phyloP scores from a whole-genome alignment of 2,888 invertebrate species.

The Neelides folsomi region DNA sequence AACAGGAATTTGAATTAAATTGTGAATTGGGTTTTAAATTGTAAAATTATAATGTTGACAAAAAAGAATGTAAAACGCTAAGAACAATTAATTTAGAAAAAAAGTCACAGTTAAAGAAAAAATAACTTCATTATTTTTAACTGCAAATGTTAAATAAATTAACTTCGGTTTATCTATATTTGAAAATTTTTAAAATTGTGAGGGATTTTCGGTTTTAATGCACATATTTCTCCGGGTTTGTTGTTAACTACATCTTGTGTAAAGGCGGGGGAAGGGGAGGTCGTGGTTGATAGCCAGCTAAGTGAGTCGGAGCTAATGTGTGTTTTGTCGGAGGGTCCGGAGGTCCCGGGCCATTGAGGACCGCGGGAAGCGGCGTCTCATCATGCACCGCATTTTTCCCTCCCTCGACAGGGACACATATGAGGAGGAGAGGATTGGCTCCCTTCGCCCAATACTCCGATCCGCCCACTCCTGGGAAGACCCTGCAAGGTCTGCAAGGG shows the following conservation, averaged over 20 bases:
- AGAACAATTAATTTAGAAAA: too few species aligned
- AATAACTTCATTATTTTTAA: too few species aligned
- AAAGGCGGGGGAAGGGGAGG: neutral
- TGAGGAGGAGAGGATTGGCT: constrained; percentile 11
- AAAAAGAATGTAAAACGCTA: too few species aligned
- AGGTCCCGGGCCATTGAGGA: constrained; percentile 10
- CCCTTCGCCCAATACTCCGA: constrained; percentile 4
- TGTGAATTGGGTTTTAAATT: too few species aligned
- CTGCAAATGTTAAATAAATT: too few species aligned
- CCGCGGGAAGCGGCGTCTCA: neutral
- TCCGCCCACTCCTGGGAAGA: constrained; percentile 25
- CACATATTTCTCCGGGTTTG: too few species aligned
- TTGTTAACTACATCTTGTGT: neutral
- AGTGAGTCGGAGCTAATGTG: constrained; percentile 10
- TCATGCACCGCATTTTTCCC: constrained; percentile 1
- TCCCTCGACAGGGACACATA: neutral
- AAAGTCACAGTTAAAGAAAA: too few species aligned
- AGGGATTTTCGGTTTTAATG: too few species aligned
- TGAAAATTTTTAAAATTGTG: too few species aligned
- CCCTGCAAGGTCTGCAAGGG: constrained; percentile 22
- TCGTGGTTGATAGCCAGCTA: constrained; percentile 2
- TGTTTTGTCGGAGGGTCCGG: constrained; percentile 14
- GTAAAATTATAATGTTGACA: too few species aligned
- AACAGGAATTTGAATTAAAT: too few species aligned
- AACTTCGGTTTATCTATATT: too few species aligned